A percentile compares a stretch with the other conserved stretches of the same genome.
phyloP scores from a whole-genome alignment of 1,140 invertebrate genomes.

The Euborellia annulipes region DNA sequence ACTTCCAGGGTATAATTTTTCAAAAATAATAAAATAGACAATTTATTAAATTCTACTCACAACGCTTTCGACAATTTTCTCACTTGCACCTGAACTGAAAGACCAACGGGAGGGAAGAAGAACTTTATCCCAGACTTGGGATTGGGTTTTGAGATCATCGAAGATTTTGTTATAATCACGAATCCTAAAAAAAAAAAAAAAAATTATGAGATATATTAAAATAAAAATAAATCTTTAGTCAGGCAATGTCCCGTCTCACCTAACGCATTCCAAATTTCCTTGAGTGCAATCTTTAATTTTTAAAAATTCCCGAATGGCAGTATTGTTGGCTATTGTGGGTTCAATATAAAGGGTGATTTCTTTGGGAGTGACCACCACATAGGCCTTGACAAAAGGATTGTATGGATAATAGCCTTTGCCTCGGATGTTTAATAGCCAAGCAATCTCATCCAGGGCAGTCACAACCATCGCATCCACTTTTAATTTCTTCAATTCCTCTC shows the following conservation, averaged over 20 bases:
- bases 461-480: slow-evolving; percentile 64
- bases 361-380: slow-evolving; percentile 45
- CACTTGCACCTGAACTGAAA: slow-evolving; percentile 56
- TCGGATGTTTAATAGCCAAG: slow-evolving; percentile 90
- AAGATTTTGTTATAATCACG: slow-evolving; percentile 52
- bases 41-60: no score
- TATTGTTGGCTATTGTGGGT: no score
- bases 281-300: no score
- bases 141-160: slow-evolving; percentile 46
- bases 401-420: slow-evolving; percentile 69
- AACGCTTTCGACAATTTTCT: slow-evolving; percentile 16
- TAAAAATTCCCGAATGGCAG: no score
- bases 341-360: no score
- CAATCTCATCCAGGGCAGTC: slow-evolving; percentile 81
- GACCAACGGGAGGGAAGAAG: slow-evolving; percentile 53
- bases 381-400: slow-evolving; percentile 70
- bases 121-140: slow-evolving; percentile 46
- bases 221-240: slow-evolving; percentile 7
- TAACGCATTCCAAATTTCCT: slow-evolving; percentile 32
- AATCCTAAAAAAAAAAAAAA: no score
- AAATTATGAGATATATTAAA: slow-evolving; percentile 5
- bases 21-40: no score
- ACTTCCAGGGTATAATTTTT: no score
- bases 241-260: no score
- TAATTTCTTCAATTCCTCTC: slow-evolving; percentile 43